phyloP scores from a whole-genome alignment of 2,888 invertebrate species.

The Diarsia rubi region DNA sequence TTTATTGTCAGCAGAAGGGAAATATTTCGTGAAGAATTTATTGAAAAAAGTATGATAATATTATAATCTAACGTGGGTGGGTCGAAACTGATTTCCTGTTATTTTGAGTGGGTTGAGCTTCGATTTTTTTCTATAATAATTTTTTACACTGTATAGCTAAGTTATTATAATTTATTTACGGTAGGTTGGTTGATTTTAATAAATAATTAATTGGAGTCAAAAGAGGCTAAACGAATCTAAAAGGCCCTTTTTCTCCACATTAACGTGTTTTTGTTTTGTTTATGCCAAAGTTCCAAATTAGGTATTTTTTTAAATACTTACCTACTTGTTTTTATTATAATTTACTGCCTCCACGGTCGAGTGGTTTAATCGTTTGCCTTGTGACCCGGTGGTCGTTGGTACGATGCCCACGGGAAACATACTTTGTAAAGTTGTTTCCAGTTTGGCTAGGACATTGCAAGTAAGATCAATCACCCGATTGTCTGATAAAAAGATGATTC shows the following conservation, averaged over 20 bases:
- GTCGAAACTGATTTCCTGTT: constrained; percentile 56
- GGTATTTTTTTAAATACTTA: too few species aligned
- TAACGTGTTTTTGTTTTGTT: neutral
- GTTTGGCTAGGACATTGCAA: too few species aligned
- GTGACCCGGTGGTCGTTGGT: too few species aligned
- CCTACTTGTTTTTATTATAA: too few species aligned
- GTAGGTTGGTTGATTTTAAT: neutral
- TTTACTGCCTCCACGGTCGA: too few species aligned
- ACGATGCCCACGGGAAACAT: too few species aligned
- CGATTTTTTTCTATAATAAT: neutral
- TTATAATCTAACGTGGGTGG: constrained; percentile 43
- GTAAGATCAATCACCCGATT: too few species aligned
- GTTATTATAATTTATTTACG: neutral
- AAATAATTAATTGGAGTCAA: neutral
- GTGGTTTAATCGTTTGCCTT: too few species aligned
- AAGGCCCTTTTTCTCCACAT: neutral
- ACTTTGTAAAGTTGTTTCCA: too few species aligned
- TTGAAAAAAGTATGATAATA: constrained; percentile 25
- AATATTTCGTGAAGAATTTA: constrained; percentile 54
- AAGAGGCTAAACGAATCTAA: neutral
- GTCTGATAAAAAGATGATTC: too few species aligned
- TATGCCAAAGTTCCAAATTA: too few species aligned
- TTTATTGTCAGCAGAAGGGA: constrained; percentile 55
- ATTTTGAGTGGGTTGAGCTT: constrained; percentile 5
- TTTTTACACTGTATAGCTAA: neutral